Conservation (phyloP, 1,140 invertebrate species). For the Capitella teleta region DNA sequence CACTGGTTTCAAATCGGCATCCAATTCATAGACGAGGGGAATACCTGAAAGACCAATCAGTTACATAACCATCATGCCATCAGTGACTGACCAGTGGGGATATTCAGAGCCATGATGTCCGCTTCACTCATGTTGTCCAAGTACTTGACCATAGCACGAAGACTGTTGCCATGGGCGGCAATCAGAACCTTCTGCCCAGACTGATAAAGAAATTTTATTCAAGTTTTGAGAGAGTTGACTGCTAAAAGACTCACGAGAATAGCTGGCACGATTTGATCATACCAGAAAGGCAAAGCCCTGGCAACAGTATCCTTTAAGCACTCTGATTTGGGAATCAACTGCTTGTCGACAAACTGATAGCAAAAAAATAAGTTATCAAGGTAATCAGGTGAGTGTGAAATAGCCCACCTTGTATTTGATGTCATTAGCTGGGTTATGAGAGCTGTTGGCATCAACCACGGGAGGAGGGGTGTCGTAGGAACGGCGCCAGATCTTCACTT, state of each 20-base stretch:
- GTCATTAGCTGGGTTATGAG: constrained; percentile 51
- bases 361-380: constrained; percentile 1
- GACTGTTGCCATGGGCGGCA: constrained; percentile 89
- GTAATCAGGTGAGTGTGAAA: too few species aligned
- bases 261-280: constrained; percentile 82
- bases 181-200: constrained; percentile 81
- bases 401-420: constrained; percentile 33
- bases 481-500: constrained; percentile 72
- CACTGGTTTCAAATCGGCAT: constrained; percentile 79
- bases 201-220: too few species aligned
- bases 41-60: constrained; percentile 45
- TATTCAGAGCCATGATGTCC: constrained; percentile 80
- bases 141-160: constrained; percentile 89
- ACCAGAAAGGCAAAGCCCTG: constrained; percentile 77
- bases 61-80: neutral
- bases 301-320: constrained; percentile 73
- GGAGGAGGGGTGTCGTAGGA: constrained; percentile 89
- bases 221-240: neutral
- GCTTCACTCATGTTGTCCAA: constrained; percentile 80
- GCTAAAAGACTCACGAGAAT: constrained; percentile 50
- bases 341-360: constrained; percentile 9
- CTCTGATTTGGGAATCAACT: constrained; percentile 73
- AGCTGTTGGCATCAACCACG: constrained; percentile 69
- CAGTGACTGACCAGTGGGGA: constrained; percentile 66
- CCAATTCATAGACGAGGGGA: constrained; percentile 87